Evolutionary conservation across 2,888 invertebrate species (phyloP).

Genomic region (Drosophila macrothrix): DNA sequence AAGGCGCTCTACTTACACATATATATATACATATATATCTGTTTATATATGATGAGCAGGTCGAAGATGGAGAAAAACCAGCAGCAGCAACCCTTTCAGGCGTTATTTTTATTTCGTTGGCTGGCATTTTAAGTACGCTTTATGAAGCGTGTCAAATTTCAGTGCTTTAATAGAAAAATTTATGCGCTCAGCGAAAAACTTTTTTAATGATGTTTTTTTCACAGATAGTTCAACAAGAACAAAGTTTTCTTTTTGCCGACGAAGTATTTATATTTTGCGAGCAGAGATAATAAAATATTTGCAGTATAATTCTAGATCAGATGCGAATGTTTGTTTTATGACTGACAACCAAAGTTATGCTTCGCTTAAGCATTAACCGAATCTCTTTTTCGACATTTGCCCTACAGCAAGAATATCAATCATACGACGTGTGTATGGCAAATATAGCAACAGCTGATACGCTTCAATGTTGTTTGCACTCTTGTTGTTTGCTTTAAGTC

Average conservation of each 20-base stretch:
- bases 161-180: constrained; percentile 57
- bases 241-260: background rate
- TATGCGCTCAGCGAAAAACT: constrained; percentile 36
- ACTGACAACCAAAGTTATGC: background rate
- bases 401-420: constrained; percentile 66
- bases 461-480: constrained; percentile 12
- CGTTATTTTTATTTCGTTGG: constrained; percentile 4
- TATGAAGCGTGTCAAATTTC: constrained; percentile 49
- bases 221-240: constrained; percentile 18
- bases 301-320: constrained; percentile 24
- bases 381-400: constrained; percentile 6
- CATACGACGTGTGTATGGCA: constrained; percentile 46
- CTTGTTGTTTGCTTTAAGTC: constrained; percentile 54
- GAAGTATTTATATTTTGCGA: constrained; percentile 18
- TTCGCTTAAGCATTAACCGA: constrained; percentile 9
- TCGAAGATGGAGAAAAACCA: background rate
- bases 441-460: constrained; percentile 40
- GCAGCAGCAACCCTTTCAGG: constrained; percentile 49
- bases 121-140: constrained; percentile 33
- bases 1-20: constrained; percentile 27
- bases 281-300: constrained; percentile 19
- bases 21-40: background rate
- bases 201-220: constrained; percentile 54
- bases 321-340: constrained; percentile 19
- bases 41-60: background rate